These are phyloP conservation scores for Thermophis baileyi DNA, from an alignment of 2,113 vertebrate genomes.

Conservation along the genomic window DNA sequence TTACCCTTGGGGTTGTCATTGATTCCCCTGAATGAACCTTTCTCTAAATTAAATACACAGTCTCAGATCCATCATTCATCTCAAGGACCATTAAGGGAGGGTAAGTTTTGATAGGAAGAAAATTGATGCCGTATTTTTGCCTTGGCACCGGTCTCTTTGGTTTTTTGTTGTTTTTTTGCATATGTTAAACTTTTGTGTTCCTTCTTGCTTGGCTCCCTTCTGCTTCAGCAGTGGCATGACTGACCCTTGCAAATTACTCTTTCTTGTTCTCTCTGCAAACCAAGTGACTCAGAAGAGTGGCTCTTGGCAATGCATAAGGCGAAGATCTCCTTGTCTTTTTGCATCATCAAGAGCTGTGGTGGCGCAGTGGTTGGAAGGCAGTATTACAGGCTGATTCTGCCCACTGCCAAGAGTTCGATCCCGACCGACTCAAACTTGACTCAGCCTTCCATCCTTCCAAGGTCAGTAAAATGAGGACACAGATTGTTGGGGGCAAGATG, in stretches of 20 bases:
- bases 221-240: background rate
- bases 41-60: slow-evolving; percentile 41
- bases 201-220: background rate
- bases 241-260: background rate
- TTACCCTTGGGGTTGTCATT: slow-evolving; percentile 24
- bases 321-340: background rate
- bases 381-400: background rate
- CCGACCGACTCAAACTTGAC: background rate
- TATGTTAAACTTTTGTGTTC: background rate
- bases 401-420: background rate
- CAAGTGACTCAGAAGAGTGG: background rate
- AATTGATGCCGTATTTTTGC: too few relatives aligned
- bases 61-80: slow-evolving; percentile 44
- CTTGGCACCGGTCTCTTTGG: background rate
- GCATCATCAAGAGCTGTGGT: background rate
- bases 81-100: slow-evolving; percentile 20
- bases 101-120: background rate
- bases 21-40: slow-evolving; percentile 33
- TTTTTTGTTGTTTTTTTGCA: background rate
- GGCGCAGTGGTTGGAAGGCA: background rate
- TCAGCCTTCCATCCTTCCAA: background rate
- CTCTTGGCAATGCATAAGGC: background rate
- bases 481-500: too few relatives aligned
- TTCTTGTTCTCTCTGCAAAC: background rate
- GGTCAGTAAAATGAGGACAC: too few relatives aligned